phyloP scores from a whole-genome alignment of 2,113 vertebrate species.

The Malurus melanocephalus region DNA sequence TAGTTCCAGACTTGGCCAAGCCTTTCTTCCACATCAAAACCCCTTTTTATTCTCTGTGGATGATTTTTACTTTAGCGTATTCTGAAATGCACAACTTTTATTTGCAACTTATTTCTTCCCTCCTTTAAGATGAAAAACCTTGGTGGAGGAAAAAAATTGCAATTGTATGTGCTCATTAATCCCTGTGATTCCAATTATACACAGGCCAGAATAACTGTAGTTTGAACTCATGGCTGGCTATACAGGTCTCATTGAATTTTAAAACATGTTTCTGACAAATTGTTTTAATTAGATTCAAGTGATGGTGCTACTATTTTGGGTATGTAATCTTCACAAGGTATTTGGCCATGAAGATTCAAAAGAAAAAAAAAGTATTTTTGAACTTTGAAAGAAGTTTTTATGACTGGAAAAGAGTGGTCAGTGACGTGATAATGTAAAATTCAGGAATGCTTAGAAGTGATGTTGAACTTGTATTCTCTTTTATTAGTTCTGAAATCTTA shows the following conservation, averaged over 20 bases:
- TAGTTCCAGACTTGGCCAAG: not conserved
- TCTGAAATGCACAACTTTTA: not conserved
- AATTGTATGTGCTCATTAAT: slow-evolving; percentile 26
- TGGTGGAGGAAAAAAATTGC: not conserved
- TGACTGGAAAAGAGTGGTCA: not conserved
- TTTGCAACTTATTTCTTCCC: slow-evolving; percentile 4
- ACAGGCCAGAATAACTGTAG: slow-evolving; percentile 21
- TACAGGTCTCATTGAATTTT: slow-evolving; percentile 38
- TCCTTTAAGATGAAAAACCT: slow-evolving; percentile 18
- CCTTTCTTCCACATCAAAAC: not conserved
- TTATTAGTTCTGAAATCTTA: slow-evolving; percentile 42
- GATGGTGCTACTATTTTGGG: slow-evolving; percentile 1
- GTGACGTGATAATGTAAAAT: not conserved
- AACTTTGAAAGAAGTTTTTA: not conserved
- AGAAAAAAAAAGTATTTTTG: not conserved
- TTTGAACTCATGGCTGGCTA: slow-evolving; percentile 27
- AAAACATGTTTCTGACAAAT: slow-evolving; percentile 49
- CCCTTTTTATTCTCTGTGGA: not conserved
- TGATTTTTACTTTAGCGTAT: not conserved
- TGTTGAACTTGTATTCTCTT: slow-evolving; percentile 7
- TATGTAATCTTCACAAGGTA: not conserved
- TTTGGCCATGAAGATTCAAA: not conserved
- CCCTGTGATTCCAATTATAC: slow-evolving; percentile 32
- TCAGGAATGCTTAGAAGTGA: not conserved
- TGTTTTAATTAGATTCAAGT: slow-evolving; percentile 47